These are phyloP conservation scores for Adrianichthys oophorus DNA, from an alignment of 2,797 vertebrate species.

Conservation along the genomic window DNA sequence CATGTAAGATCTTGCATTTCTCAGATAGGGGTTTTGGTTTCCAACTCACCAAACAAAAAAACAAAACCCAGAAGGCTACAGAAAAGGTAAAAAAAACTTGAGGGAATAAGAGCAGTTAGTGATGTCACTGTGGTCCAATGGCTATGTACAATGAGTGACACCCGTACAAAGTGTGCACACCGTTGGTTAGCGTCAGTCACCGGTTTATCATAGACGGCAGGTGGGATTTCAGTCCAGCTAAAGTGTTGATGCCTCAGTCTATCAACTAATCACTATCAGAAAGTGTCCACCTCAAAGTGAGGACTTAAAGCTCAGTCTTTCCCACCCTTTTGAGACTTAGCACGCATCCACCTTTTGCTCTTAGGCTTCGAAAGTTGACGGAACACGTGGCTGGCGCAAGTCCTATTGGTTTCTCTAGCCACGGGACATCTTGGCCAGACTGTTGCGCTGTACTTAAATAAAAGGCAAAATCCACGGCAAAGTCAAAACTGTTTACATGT, in stretches of 20 bases:
- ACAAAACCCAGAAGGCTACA: slow-evolving; percentile 49
- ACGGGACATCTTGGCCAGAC: slow-evolving; percentile 55
- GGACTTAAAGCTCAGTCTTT: slow-evolving; percentile 83
- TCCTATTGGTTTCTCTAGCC: slow-evolving; percentile 42
- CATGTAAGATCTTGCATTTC: slow-evolving; percentile 57
- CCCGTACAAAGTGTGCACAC: slow-evolving; percentile 42
- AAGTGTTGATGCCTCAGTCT: slow-evolving; percentile 45
- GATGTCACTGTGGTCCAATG: slow-evolving; percentile 42
- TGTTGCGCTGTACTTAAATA: slow-evolving; percentile 42
- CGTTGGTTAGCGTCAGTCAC: slow-evolving; percentile 48
- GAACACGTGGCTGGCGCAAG: slow-evolving; percentile 44
- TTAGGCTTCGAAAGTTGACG: slow-evolving; percentile 60
- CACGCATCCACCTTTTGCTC: slow-evolving; percentile 50
- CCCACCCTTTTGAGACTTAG: slow-evolving; percentile 31
- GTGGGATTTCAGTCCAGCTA: slow-evolving; percentile 26
- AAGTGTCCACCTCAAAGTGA: slow-evolving; percentile 18
- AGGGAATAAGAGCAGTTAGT: slow-evolving; percentile 49
- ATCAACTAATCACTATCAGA: slow-evolving; percentile 19
- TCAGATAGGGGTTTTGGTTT: slow-evolving; percentile 25
- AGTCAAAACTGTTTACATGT: slow-evolving; percentile 57
- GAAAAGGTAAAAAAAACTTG: slow-evolving; percentile 48
- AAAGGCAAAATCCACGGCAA: slow-evolving; percentile 57
- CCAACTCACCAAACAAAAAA: slow-evolving; percentile 48
- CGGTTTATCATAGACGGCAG: slow-evolving; percentile 35
- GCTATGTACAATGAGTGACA: slow-evolving; percentile 66